Evolutionary conservation across 2,113 vertebrate species (phyloP).

Genomic region (Pogona vitticeps): DNA sequence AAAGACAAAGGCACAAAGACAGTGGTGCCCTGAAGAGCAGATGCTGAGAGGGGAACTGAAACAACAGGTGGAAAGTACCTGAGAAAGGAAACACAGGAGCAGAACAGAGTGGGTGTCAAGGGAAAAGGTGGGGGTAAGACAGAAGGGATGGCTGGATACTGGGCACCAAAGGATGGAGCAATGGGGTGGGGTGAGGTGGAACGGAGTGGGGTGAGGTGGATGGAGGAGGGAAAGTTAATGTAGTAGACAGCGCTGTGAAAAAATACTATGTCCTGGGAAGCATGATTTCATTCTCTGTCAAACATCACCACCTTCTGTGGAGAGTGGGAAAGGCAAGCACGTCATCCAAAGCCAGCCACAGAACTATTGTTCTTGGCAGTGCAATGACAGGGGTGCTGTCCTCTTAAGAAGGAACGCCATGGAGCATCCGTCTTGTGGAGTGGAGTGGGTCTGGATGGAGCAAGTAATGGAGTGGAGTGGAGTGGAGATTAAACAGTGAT

Average conservation of each 20-base stretch:
- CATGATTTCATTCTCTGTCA: constrained; percentile 41
- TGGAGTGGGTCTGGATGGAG: too few relatives aligned
- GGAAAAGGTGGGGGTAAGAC: not conserved
- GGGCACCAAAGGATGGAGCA: not conserved
- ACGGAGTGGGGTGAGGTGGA: too few relatives aligned
- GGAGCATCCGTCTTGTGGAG: too few relatives aligned
- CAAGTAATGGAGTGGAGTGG: too few relatives aligned
- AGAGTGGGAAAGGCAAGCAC: not conserved
- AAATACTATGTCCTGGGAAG: not conserved
- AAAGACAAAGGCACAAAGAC: too few relatives aligned
- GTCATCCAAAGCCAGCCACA: not conserved
- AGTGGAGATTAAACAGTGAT: too few relatives aligned
- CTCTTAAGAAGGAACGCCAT: not conserved
- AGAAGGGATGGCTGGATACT: not conserved
- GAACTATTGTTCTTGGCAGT: not conserved
- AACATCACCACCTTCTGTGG: constrained; percentile 64
- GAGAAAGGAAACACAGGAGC: not conserved
- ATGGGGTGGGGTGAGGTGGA: too few relatives aligned
- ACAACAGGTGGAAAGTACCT: too few relatives aligned
- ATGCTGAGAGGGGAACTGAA: too few relatives aligned
- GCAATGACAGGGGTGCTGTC: not conserved
- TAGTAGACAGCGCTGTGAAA: not conserved
- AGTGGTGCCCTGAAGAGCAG: too few relatives aligned
- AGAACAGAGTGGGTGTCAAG: not conserved
- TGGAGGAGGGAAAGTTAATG: not conserved